These are phyloP conservation scores for Chelmon rostratus DNA, from an alignment of 2,797 vertebrate genomes.

Conservation along the genomic window DNA sequence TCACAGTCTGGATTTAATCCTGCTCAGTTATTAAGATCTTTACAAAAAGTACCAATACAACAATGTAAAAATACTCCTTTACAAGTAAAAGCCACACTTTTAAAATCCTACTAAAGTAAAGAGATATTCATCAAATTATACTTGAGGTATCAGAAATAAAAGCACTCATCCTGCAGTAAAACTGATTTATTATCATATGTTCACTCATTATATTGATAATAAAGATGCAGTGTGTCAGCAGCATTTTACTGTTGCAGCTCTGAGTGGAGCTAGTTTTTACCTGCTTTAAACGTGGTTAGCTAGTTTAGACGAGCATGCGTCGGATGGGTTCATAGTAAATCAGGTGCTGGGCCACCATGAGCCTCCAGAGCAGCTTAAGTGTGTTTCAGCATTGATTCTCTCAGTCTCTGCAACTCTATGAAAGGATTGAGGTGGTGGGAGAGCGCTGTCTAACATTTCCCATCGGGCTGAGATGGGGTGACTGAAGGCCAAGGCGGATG, in stretches of 20 bases:
- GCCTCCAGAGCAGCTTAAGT: neutral
- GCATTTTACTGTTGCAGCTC: too few relatives aligned
- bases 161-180: too few relatives aligned
- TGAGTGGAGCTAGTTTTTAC: too few relatives aligned
- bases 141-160: neutral
- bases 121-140: neutral
- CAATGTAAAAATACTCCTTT: neutral
- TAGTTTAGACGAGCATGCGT: too few relatives aligned
- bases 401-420: neutral
- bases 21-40: neutral
- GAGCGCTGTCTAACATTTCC: neutral
- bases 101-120: too few relatives aligned
- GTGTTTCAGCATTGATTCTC: neutral
- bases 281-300: too few relatives aligned
- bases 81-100: neutral
- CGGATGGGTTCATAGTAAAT: too few relatives aligned
- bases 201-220: too few relatives aligned
- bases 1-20: neutral
- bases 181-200: too few relatives aligned
- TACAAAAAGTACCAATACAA: neutral
- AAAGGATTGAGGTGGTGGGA: neutral
- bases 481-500: conserved; percentile 7
- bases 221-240: too few relatives aligned
- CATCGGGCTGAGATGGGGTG: neutral
- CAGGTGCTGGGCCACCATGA: neutral